phyloP scores from a whole-genome alignment of 2,888 invertebrate species.

The Neoitamus cyanurus region DNA sequence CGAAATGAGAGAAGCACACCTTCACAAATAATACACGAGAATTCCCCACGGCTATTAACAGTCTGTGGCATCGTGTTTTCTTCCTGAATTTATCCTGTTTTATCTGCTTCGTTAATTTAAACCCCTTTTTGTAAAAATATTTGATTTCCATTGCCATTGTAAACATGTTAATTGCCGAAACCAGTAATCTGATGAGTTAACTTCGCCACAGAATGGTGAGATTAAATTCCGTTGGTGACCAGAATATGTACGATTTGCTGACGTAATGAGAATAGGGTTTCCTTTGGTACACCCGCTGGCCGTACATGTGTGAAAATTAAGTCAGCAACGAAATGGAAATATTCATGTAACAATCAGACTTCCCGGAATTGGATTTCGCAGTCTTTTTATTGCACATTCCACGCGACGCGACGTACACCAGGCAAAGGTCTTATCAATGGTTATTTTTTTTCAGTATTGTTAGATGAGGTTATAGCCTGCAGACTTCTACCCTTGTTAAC shows the following conservation, averaged over 20 bases:
- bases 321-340: not conserved
- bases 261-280: not conserved
- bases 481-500: no score
- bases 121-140: not conserved
- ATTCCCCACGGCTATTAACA: not conserved
- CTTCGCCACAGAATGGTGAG: not conserved
- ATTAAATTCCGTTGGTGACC: not conserved
- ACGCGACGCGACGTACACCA: no score
- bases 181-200: not conserved
- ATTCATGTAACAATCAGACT: not conserved
- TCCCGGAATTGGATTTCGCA: not conserved
- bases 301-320: not conserved
- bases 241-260: not conserved
- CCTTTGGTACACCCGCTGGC: not conserved
- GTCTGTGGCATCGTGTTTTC: not conserved
- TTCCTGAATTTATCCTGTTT: not conserved
- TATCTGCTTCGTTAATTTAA: not conserved
- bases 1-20: not conserved
- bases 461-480: no score
- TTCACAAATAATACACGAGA: not conserved
- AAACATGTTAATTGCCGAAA: not conserved
- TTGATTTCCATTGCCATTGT: not conserved
- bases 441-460: no score
- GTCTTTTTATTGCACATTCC: not conserved
- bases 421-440: not conserved